Evolutionary conservation across 2,888 invertebrate species (phyloP), one percentile per base, ranked within the genome.

Genomic region (Diadegma fenestrale): DNA sequence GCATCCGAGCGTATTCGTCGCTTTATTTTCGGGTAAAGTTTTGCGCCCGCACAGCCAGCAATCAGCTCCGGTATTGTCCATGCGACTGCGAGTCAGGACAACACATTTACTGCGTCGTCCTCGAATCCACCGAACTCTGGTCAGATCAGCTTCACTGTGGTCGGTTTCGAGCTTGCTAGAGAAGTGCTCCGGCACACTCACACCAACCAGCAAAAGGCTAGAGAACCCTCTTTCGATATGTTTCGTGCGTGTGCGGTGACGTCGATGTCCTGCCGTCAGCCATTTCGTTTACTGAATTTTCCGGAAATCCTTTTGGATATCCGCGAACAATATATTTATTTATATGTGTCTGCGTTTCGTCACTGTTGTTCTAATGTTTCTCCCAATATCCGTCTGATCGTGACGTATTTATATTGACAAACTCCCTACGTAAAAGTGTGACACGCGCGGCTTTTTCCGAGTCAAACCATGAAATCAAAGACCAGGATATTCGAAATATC

Each of bases 1-100:
- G 83, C 86, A 88, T 90, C 89, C 87, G 87, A 89, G 87, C 90
- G 90, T 91, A 48, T 78, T 45, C 45, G 43, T 90, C 90, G 88
- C 89, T 91, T 92, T 91, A 91, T 92, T 92, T 92, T 91, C 90
- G 90, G 91, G 89, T 90, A 91, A 90, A 91, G 90, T 91, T 92
- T 92, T 86, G 92, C 91, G 88, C 89, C 88, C 89, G 90, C 90
- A 87, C 91, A 90, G 87, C 87, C 89, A 89, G 91, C 93, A 93
- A 93, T 93, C 93, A 93, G 91, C 89, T 89, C 72, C 82, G 80
- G 90, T 90, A 93, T 93, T 92, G 93, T 93, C 89, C 90, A 80
- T n/a, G 43, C 7, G 45, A 37, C 64, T 30, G 17, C 73, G 68
- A 80, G 26, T 33, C 51, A 30, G 88, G 90, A 90, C 91, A 83